Evolutionary conservation across 1,140 invertebrate species (phyloP).

Genomic region (Parasteatoda tepidariorum): DNA sequence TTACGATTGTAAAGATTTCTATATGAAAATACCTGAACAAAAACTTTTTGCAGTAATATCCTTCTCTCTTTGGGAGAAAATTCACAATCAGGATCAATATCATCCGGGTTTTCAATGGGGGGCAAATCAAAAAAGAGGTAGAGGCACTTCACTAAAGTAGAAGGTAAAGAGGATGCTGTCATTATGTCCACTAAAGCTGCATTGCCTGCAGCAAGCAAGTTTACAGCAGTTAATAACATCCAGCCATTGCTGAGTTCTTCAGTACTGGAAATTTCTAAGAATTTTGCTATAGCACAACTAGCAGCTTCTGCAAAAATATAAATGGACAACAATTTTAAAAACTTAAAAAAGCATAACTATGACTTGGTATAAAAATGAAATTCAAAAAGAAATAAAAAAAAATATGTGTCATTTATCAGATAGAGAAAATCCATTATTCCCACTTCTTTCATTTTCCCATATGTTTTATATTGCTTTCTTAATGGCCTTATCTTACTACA

Average conservation of each 20-base stretch:
- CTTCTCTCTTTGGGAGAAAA: slow-evolving; percentile 91
- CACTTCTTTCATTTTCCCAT: too few species aligned
- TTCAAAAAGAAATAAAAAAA: too few species aligned
- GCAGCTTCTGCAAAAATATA: slow-evolving; percentile 80
- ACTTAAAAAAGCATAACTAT: background rate
- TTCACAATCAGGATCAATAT: slow-evolving; percentile 81
- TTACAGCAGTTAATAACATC: slow-evolving; percentile 93
- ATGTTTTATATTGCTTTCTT: too few species aligned
- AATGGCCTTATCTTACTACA: too few species aligned
- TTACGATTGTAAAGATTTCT: too few species aligned
- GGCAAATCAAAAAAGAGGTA: slow-evolving; percentile 99
- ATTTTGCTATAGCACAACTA: slow-evolving; percentile 94
- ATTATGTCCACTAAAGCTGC: slow-evolving; percentile 87
- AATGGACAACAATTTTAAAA: background rate
- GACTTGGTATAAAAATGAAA: background rate
- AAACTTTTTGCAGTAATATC: slow-evolving; percentile 94
- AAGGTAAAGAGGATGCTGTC: slow-evolving; percentile 94
- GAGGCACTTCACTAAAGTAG: slow-evolving; percentile 97
- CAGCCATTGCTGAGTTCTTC: slow-evolving; percentile 95
- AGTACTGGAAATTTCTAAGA: slow-evolving; percentile 81
- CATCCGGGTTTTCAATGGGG: slow-evolving; percentile 71
- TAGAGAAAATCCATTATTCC: too few species aligned
- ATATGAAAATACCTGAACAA: slow-evolving; percentile 89
- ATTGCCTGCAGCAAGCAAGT: slow-evolving; percentile 85
- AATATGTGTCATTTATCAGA: too few species aligned